A percentile compares a stretch with the other conserved stretches of the same genome.
Conservation (phyloP, 1,140 invertebrate genomes). For the Sarcophaga bullata region DNA sequence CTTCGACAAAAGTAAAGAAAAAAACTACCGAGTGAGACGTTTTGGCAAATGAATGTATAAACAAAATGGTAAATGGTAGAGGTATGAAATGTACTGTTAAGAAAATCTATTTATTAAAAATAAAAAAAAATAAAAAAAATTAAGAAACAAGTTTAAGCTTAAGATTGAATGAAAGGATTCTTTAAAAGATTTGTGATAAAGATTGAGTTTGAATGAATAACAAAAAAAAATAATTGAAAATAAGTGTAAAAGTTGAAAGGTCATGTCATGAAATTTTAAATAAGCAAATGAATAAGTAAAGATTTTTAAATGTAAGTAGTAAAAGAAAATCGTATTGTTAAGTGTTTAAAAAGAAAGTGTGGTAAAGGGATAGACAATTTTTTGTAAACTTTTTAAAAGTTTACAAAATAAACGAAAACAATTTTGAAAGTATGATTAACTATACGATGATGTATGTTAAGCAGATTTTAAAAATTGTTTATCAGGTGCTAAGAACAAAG, state of each 20-base stretch:
- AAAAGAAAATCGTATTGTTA: conserved; percentile 4
- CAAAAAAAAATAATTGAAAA: not conserved
- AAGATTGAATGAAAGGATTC: not conserved
- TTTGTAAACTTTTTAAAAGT: conserved; percentile 31
- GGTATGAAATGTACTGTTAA: not conserved
- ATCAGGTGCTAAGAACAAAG: conserved; percentile 64
- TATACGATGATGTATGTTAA: not conserved
- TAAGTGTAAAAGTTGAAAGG: conserved; percentile 14
- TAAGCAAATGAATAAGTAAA: not conserved
- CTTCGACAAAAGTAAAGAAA: too few species aligned
- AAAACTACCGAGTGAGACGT: conserved; percentile 38
- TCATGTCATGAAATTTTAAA: not conserved
- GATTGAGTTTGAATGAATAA: not conserved
- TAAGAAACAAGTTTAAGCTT: not conserved
- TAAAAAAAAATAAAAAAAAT: not conserved
- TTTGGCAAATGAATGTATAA: conserved; percentile 18
- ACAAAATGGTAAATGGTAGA: conserved; percentile 17
- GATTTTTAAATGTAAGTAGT: conserved; percentile 34
- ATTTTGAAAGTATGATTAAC: not conserved
- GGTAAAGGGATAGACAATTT: not conserved
- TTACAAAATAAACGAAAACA: conserved; percentile 2
- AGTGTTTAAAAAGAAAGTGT: conserved; percentile 11
- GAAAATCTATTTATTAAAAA: not conserved
- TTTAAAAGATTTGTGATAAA: conserved; percentile 12
- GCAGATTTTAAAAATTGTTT: conserved; percentile 28